Evolutionary conservation across 2,113 vertebrate genomes (phyloP).

Genomic region (Ursus arctos): DNA sequence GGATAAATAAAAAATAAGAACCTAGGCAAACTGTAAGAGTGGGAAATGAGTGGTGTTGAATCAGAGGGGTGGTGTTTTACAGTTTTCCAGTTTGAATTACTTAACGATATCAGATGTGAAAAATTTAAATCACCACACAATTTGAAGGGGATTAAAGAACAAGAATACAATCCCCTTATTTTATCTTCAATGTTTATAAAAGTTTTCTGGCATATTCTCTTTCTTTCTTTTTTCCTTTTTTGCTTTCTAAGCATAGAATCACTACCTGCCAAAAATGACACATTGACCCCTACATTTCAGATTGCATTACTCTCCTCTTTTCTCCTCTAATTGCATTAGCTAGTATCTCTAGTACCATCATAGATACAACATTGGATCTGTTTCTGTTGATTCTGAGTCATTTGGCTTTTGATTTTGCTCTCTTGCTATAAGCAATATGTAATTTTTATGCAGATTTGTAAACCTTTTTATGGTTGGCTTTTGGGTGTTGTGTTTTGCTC

Average conservation of each 20-base stretch:
- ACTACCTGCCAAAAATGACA: background rate
- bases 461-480: background rate
- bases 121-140: background rate
- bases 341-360: background rate
- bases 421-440: background rate
- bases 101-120: background rate
- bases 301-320: background rate
- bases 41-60: background rate
- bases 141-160: background rate
- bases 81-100: background rate
- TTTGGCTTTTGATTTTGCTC: background rate
- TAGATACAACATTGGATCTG: background rate
- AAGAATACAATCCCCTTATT: background rate
- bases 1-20: too few species aligned
- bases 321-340: background rate
- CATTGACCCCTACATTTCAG: background rate
- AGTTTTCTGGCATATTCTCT: background rate
- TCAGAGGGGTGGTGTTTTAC: background rate
- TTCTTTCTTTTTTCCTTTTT: too few species aligned
- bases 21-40: background rate
- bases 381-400: background rate
- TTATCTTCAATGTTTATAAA: background rate
- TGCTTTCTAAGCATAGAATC: background rate
- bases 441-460: background rate
- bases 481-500: background rate